These are phyloP conservation scores for Gryllus bimaculatus DNA, from an alignment of 1,140 invertebrate genomes.

Conservation along the genomic window DNA sequence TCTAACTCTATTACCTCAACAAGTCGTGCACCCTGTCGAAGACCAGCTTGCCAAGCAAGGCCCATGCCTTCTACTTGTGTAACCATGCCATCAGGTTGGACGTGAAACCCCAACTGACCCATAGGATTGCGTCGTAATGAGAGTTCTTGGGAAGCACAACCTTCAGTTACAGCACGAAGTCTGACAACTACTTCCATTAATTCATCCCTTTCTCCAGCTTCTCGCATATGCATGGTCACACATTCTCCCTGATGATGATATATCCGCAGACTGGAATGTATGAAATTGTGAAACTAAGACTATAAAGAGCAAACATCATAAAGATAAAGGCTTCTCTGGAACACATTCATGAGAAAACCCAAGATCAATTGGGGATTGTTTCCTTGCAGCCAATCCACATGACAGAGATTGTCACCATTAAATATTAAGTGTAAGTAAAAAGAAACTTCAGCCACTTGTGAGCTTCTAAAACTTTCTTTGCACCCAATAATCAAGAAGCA, in stretches of 20 bases:
- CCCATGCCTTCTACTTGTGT: constrained; percentile 86
- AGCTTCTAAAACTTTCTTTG: too few species aligned
- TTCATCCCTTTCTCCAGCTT: constrained; percentile 60
- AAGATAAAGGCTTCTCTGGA: too few species aligned
- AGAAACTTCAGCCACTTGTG: too few species aligned
- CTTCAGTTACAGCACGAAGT: constrained; percentile 59
- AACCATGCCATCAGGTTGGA: constrained; percentile 90
- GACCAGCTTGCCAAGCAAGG: constrained; percentile 78
- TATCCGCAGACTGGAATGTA: constrained; percentile 44
- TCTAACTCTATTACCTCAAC: constrained; percentile 56
- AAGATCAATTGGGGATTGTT: too few species aligned
- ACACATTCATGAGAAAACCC: too few species aligned
- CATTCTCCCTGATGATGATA: constrained; percentile 81
- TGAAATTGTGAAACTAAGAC: not conserved
- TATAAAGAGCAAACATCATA: too few species aligned
- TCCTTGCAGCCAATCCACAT: too few species aligned
- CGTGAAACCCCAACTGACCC: constrained; percentile 89
- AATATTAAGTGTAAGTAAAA: too few species aligned
- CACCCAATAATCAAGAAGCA: too few species aligned
- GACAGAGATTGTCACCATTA: too few species aligned
- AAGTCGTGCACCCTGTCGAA: constrained; percentile 77
- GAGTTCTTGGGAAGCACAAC: constrained; percentile 63
- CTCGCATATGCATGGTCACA: constrained; percentile 59
- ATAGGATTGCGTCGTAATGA: constrained; percentile 66
- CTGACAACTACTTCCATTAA: constrained; percentile 66